Percentiles rank a stretch among this genome's conserved stretches.
These are phyloP conservation scores for Peromyscus melanophrys DNA, from an alignment of 2,797 vertebrate species.

Conservation along the genomic window DNA sequence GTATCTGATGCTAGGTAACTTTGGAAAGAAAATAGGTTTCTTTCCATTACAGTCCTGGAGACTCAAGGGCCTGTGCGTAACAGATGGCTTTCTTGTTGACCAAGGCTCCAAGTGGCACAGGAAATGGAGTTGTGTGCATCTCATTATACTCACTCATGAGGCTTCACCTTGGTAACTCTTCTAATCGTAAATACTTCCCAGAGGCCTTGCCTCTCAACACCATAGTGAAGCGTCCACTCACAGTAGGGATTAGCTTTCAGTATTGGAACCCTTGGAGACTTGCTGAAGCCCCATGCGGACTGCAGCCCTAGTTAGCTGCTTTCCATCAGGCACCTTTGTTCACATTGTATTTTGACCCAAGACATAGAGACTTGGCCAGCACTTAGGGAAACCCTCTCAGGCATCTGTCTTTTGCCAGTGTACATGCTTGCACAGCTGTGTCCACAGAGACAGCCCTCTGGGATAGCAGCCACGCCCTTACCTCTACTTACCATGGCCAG, in stretches of 20 bases:
- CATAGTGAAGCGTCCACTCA: neutral
- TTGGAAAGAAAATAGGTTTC: neutral
- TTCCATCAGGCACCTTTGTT: neutral
- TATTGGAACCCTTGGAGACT: neutral
- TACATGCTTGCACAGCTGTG: neutral
- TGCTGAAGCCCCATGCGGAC: neutral
- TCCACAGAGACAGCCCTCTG: neutral
- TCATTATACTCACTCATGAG: too few species aligned
- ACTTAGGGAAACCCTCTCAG: neutral
- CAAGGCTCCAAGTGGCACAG: neutral
- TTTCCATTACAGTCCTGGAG: neutral
- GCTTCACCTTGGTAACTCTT: neutral
- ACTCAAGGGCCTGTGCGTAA: neutral
- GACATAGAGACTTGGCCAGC: neutral
- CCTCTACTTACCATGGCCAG: fast-evolving
- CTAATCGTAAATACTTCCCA: neutral
- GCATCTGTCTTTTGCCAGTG: too few species aligned
- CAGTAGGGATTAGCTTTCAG: neutral
- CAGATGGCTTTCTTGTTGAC: neutral
- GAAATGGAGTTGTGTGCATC: neutral
- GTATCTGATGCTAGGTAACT: neutral
- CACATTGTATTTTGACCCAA: neutral
- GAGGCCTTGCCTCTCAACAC: neutral
- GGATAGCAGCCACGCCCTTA: neutral
- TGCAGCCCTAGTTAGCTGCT: too few species aligned